Evolutionary conservation across 2,797 vertebrate genomes (phyloP).

Genomic region (Clamator glandarius): DNA sequence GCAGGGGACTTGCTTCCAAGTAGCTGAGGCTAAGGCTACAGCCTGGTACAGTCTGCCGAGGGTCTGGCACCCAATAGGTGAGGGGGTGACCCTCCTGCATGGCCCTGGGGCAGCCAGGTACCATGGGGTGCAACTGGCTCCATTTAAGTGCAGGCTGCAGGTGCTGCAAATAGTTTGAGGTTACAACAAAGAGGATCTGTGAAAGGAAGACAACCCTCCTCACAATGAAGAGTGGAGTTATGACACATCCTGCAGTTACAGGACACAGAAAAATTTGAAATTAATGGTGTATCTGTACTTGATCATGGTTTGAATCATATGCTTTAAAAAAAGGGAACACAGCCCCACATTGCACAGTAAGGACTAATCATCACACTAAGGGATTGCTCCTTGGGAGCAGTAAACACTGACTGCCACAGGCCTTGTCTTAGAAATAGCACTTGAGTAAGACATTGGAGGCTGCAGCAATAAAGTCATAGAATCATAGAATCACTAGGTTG

Average conservation of each 20-base stretch:
- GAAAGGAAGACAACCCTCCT: background rate
- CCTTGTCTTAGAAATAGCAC: background rate
- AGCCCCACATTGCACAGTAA: background rate
- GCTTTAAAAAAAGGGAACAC: background rate
- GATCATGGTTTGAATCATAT: background rate
- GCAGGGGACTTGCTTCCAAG: fast-evolving
- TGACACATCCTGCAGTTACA: fast-evolving
- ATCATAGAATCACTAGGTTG: no score
- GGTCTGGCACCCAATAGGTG: fast-evolving
- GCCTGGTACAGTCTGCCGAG: background rate
- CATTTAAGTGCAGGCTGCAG: background rate
- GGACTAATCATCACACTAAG: background rate
- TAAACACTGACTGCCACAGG: background rate
- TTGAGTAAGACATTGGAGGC: background rate
- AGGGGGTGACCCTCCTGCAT: background rate
- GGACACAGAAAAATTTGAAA: background rate
- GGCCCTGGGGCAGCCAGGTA: fast-evolving
- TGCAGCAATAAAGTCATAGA: no score
- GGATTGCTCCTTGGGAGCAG: background rate
- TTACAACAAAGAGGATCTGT: fast-evolving
- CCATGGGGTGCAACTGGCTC: fast-evolving
- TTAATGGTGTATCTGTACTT: background rate
- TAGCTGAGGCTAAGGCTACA: background rate
- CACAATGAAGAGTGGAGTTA: fast-evolving
- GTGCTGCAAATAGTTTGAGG: background rate